phyloP scores from a whole-genome alignment of 2,113 vertebrate genomes.

The Chaetodon trifascialis region DNA sequence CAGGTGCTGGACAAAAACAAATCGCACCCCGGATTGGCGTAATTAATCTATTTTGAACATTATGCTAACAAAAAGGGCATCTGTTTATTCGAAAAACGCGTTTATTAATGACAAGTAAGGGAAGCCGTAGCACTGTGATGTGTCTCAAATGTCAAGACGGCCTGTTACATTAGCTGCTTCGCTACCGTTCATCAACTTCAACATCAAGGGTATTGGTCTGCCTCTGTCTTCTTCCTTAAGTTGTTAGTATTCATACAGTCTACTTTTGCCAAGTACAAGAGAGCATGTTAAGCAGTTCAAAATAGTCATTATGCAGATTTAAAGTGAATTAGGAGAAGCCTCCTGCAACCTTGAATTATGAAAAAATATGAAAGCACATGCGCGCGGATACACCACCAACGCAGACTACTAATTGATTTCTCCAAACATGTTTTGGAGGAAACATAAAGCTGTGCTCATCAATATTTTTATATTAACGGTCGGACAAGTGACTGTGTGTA shows the following conservation, averaged over 20 bases:
- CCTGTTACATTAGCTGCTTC: conserved; percentile 49
- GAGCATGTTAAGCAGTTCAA: conserved; percentile 58
- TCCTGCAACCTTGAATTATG: conserved; percentile 53
- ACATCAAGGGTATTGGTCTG: conserved; percentile 54
- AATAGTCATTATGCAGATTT: conserved; percentile 68
- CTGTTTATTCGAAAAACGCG: conserved; percentile 60
- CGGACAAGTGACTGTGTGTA: too few species aligned
- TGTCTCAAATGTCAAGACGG: conserved; percentile 61
- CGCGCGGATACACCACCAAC: neutral
- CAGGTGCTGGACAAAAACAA: conserved; percentile 50
- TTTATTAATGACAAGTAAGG: conserved; percentile 58
- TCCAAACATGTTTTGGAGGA: neutral
- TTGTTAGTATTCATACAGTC: conserved; percentile 62
- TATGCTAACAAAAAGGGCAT: conserved; percentile 65
- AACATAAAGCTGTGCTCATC: neutral
- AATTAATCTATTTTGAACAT: conserved; percentile 66
- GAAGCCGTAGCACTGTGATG: conserved; percentile 25
- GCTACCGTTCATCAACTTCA: conserved; percentile 61
- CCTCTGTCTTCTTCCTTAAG: conserved; percentile 33
- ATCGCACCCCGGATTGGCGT: conserved; percentile 24
- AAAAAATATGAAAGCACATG: conserved; percentile 35
- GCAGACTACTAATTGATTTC: conserved; percentile 8
- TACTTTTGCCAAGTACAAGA: conserved; percentile 48
- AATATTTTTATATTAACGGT: neutral
- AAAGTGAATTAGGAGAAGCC: conserved; percentile 54